Evolutionary conservation across 2,113 vertebrate species (phyloP).

Genomic region (Malurus melanocephalus): DNA sequence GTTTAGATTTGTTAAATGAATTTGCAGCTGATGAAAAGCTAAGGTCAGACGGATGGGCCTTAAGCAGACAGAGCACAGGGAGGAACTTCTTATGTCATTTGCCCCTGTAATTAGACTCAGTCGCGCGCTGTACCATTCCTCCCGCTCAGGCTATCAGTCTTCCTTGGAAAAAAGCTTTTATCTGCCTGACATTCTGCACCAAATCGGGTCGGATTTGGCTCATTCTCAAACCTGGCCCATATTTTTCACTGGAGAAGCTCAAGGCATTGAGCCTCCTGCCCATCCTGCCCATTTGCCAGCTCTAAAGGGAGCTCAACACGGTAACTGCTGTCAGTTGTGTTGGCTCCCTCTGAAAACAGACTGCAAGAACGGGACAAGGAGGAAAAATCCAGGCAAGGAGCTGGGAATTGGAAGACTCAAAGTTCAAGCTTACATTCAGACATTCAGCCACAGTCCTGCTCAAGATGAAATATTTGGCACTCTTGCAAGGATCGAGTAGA

Average conservation of each 20-base stretch:
- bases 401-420: neutral
- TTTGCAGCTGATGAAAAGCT: constrained; percentile 30
- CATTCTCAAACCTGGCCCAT: neutral
- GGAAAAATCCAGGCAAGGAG: neutral
- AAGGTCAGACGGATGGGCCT: neutral
- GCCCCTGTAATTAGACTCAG: neutral
- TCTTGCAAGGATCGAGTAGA: neutral
- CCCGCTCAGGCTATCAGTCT: neutral
- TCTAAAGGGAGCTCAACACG: neutral
- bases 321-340: neutral
- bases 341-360: neutral
- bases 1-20: constrained; percentile 29
- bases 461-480: neutral
- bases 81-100: neutral
- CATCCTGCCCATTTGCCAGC: neutral
- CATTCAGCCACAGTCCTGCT: neutral
- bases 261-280: neutral
- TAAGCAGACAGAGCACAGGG: neutral
- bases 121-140: neutral
- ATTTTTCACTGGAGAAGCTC: neutral
- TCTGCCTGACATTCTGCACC: neutral
- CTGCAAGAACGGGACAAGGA: neutral
- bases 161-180: neutral
- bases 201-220: neutral
- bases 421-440: neutral